phyloP scores from a whole-genome alignment of 1,140 invertebrate genomes.

The Ceratina japonica region DNA sequence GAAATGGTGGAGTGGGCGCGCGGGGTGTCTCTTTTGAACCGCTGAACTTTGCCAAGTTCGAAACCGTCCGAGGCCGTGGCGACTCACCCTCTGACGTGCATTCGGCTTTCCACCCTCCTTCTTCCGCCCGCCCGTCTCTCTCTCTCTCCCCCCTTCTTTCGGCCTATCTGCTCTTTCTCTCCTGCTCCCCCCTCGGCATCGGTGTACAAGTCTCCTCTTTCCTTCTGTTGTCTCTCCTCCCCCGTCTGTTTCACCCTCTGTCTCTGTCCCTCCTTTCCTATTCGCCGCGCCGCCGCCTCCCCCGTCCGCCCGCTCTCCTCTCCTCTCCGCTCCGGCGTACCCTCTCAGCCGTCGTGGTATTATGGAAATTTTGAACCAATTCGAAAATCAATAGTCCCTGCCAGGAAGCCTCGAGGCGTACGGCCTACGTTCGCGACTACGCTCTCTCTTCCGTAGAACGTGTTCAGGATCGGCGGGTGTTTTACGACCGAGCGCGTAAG shows the following conservation, averaged over 20 bases:
- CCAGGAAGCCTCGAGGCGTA: conserved; percentile 64
- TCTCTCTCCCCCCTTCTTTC: conserved; percentile 27
- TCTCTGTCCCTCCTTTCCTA: background rate
- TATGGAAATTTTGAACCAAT: conserved; percentile 79
- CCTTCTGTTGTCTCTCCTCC: background rate
- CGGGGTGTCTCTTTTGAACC: conserved; percentile 66
- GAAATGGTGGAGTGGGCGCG: conserved; percentile 50
- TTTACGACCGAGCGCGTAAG: conserved; percentile 11
- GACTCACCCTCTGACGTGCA: conserved; percentile 51
- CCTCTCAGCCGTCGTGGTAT: conserved; percentile 68
- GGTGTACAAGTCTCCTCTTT: background rate
- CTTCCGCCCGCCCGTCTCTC: conserved; percentile 10
- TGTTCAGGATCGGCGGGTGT: conserved; percentile 40
- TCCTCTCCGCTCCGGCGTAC: conserved; percentile 50
- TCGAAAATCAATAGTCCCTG: conserved; percentile 77
- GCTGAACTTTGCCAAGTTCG: conserved; percentile 71
- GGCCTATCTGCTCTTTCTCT: conserved; percentile 14
- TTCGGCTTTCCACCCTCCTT: conserved; percentile 35
- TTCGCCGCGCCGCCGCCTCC: background rate
- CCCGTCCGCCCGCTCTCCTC: no score
- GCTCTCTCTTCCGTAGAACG: conserved; percentile 54
- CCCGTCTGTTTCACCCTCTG: background rate
- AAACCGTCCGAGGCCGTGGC: conserved; percentile 63
- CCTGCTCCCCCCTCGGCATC: background rate
- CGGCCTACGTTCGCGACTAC: conserved; percentile 55